Base-by-base conservation (phyloP, 92 coral and sea anemone genomes). In the Phenganax subtilis region DNA sequence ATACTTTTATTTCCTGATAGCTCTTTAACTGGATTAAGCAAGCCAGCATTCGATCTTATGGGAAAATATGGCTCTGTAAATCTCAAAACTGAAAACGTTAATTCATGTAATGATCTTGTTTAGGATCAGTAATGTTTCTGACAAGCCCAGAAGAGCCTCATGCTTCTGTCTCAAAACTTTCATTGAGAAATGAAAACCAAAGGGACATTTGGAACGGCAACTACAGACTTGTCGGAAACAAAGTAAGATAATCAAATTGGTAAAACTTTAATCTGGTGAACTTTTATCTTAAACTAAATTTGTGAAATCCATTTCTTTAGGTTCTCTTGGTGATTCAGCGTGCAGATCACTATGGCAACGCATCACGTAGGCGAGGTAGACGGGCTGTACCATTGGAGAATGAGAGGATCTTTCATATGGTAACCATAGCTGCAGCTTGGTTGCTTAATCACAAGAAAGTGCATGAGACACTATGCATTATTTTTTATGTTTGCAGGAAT, bases 101-200 rank as follows among this genome's bases (percentile, higher is more conserved):
- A 20, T 84, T 9, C 59, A 17, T 59, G 65, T 10, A 59, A 59
- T 59, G 17, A 59, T 0, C 12, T 25, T 64, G 25, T 51, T 10
- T 64, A 92, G 97, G 98, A 29, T 76, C 80, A 16, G 91, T 92
- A 54, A 58, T 90, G 75, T 78, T 94, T 25, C 84, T 88, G 62
- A 94, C 94, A 6, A 86, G 92, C 37, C 90, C 91, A 6, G 98
- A 94, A 27, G 98, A 94, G 61, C 98, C 98, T 0, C 74, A 54
- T 54, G 76, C 71, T 51, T 86, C 93, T 53, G 63, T 94, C 52
- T 82, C 92, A 27, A 83, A 89, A 62, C 85, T 94, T 47, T 88
- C 87, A 54, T 54, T 70, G 82, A 90, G 86, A 80, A 87, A 75
- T 60, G 89, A 86, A 17, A 87, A 74, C 51, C 82, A 80, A n/a